A percentile compares a stretch with the other conserved stretches of the same genome.
phyloP scores from a whole-genome alignment of 2,113 vertebrate species.

The Chaetura pelagica region DNA sequence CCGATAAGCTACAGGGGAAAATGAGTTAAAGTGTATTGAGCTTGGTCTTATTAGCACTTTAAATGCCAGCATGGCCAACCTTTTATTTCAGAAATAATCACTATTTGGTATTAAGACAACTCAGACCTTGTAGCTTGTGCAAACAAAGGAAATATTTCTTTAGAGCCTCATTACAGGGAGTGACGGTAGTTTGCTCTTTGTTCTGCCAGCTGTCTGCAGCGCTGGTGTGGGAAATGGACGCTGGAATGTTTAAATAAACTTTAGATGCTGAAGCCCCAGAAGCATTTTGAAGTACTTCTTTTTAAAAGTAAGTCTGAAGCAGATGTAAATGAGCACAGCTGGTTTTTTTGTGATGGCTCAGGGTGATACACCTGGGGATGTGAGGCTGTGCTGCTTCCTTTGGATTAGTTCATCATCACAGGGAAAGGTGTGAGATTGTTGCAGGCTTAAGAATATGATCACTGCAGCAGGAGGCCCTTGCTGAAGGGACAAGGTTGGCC shows the following conservation, averaged over 20 bases:
- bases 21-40: conserved; percentile 33
- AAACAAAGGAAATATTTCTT: conserved; percentile 47
- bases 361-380: not conserved
- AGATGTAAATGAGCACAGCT: not conserved
- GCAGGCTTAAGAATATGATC: not conserved
- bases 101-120: not conserved
- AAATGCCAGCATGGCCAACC: conserved; percentile 23
- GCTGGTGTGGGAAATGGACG: not conserved
- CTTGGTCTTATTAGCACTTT: conserved; percentile 56
- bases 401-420: not conserved
- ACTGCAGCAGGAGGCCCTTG: not conserved
- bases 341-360: not conserved
- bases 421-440: conserved; percentile 18
- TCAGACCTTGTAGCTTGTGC: not conserved
- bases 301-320: not conserved
- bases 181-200: not conserved
- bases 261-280: not conserved
- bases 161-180: not conserved
- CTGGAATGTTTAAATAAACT: conserved; percentile 6
- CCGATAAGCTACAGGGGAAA: conserved; percentile 33
- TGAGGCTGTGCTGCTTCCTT: not conserved
- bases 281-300: not conserved
- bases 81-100: conserved; percentile 49
- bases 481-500: not conserved
- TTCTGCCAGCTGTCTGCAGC: conserved; percentile 1